phyloP scores from a whole-genome alignment of 2,888 invertebrate genomes.

The Alloscopus bannaensis region DNA sequence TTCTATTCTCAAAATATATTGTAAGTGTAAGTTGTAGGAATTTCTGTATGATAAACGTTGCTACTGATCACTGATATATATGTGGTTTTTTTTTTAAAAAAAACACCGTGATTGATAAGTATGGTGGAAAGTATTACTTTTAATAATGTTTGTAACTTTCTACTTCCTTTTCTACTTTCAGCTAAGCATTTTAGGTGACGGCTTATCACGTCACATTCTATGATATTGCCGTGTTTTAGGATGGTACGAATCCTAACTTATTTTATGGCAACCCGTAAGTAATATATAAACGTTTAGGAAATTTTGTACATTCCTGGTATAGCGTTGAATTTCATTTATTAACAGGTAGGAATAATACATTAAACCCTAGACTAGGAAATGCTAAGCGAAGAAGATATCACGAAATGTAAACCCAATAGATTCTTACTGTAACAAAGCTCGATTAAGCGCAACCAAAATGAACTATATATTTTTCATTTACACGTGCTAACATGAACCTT shows the following conservation, averaged over 20 bases:
- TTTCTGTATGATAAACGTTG: conserved; percentile 17
- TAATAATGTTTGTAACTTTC: conserved; percentile 30
- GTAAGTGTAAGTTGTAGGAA: conserved; percentile 13
- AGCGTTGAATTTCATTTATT: neutral
- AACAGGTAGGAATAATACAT: no score
- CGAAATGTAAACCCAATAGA: neutral
- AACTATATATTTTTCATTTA: conserved; percentile 63
- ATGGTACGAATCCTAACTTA: no score
- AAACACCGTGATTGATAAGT: no score
- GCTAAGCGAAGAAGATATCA: conserved; percentile 7
- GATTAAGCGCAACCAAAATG: conserved; percentile 54
- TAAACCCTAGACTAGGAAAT: conserved; percentile 1
- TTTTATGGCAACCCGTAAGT: no score
- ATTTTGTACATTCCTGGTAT: conserved; percentile 46
- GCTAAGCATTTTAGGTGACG: no score
- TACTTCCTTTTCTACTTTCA: conserved; percentile 24
- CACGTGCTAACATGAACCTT: conserved; percentile 52
- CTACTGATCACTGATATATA: neutral
- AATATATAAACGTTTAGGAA: no score
- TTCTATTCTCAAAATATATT: no score
- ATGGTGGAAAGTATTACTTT: conserved; percentile 32
- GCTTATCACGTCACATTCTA: no score
- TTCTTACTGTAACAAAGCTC: conserved; percentile 33
- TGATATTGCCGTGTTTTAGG: no score
- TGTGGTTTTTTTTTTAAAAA: neutral